Conservation (phyloP, 1,140 invertebrate genomes). For the Drosophila trapezifrons region DNA sequence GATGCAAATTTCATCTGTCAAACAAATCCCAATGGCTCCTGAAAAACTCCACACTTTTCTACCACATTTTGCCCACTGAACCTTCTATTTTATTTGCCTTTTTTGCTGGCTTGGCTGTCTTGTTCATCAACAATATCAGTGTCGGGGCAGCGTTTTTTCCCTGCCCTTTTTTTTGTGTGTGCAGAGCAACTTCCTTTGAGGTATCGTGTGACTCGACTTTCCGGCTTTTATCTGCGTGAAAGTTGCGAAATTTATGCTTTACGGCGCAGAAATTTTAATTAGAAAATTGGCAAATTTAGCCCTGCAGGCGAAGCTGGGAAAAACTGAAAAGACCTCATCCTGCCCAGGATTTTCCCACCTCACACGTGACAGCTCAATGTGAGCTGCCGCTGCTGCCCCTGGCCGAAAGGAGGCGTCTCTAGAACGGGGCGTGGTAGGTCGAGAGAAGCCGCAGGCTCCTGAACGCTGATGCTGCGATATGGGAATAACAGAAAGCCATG, state of each 20-base stretch:
- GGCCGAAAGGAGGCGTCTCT: constrained; percentile 18
- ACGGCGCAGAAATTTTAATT: constrained; percentile 82
- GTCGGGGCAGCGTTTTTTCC: constrained; percentile 8
- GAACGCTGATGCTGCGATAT: constrained; percentile 52
- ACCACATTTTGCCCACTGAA: constrained; percentile 20
- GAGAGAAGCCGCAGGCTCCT: constrained; percentile 36
- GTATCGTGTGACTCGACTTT: constrained; percentile 47
- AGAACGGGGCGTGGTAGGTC: constrained; percentile 33
- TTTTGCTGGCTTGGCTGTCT: neutral
- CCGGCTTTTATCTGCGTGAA: constrained; percentile 70
- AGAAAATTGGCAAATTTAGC: constrained; percentile 81
- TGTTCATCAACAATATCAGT: constrained; percentile 37
- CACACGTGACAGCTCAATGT: constrained; percentile 79
- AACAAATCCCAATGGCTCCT: constrained; percentile 30
- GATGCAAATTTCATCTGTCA: constrained; percentile 38
- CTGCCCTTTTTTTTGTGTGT: constrained; percentile 8
- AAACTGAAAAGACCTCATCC: constrained; percentile 5
- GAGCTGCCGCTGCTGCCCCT: constrained; percentile 18
- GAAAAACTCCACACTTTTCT: constrained; percentile 18
- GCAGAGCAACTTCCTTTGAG: constrained; percentile 48
- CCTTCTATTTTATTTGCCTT: constrained; percentile 8
- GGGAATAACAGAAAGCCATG: constrained; percentile 56
- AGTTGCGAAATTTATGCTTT: constrained; percentile 79
- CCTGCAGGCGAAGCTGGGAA: constrained; percentile 29
- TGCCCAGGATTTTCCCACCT: constrained; percentile 31